Percentiles rank a stretch among this genome's conserved stretches.
Conservation (phyloP, 2,888 invertebrate species). For the Griposia aprilina region DNA sequence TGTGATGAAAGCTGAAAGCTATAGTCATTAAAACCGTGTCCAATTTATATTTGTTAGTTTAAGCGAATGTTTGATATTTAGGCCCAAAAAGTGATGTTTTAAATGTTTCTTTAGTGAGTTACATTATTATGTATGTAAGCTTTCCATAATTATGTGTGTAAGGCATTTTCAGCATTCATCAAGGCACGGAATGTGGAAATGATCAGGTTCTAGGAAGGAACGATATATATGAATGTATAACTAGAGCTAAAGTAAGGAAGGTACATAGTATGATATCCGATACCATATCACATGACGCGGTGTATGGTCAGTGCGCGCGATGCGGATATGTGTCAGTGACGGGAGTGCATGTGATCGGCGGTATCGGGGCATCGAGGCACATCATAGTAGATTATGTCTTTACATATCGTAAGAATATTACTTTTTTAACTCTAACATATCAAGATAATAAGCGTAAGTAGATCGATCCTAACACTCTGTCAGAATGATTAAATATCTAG, state of each 20-base stretch:
- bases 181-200: constrained; percentile 75
- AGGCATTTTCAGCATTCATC: constrained; percentile 73
- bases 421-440: constrained; percentile 86
- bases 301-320: constrained; percentile 22
- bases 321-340: constrained; percentile 47
- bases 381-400: constrained; percentile 82
- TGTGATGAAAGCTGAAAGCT: constrained; percentile 76
- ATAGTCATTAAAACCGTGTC: not conserved
- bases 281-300: constrained; percentile 76
- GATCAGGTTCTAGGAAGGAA: constrained; percentile 81
- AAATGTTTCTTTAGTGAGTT: not conserved
- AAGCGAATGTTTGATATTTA: constrained; percentile 1
- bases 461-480: constrained; percentile 79
- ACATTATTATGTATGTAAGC: not conserved
- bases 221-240: constrained; percentile 70
- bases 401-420: constrained; percentile 83
- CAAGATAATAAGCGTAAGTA: constrained; percentile 90
- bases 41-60: not conserved
- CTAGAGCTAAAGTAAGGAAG: constrained; percentile 77
- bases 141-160: not conserved
- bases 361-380: constrained; percentile 86
- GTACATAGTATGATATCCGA: constrained; percentile 81
- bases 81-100: constrained; percentile 1
- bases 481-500: constrained; percentile 74
- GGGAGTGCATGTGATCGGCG: constrained; percentile 55